Conservation (phyloP, 2,797 vertebrate genomes). For the Dermochelys coriacea region DNA sequence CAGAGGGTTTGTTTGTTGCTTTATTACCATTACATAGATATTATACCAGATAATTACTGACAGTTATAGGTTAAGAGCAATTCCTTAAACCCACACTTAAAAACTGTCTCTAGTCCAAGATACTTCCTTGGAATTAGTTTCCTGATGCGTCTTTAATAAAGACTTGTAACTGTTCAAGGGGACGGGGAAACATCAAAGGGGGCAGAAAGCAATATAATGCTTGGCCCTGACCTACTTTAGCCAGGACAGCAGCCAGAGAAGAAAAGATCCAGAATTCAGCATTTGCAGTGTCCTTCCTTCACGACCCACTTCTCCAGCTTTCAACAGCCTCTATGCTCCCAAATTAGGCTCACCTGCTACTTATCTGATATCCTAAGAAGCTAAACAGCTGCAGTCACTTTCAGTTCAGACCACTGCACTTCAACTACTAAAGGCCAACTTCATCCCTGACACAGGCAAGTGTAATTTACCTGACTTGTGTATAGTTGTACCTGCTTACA, state of each 20-base stretch:
- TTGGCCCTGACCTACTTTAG: neutral
- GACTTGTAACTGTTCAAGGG: neutral
- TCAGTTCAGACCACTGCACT: neutral
- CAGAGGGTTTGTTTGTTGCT: neutral
- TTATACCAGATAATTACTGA: slow-evolving; percentile 63
- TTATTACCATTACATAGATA: slow-evolving; percentile 29
- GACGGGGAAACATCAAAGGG: neutral
- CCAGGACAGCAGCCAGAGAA: neutral
- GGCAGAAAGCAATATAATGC: neutral
- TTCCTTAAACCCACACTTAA: slow-evolving; percentile 52
- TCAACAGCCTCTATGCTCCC: neutral
- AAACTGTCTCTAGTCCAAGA: slow-evolving; percentile 41
- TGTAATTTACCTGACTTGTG: neutral
- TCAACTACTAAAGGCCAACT: rapidly evolving
- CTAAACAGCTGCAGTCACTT: neutral
- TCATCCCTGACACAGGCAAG: rapidly evolving
- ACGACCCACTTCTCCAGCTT: rapidly evolving
- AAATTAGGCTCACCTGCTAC: rapidly evolving
- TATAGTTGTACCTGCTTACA: neutral
- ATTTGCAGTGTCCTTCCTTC: rapidly evolving
- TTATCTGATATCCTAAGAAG: rapidly evolving
- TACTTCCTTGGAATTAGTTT: neutral
- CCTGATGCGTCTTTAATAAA: neutral
- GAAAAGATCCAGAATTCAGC: neutral
- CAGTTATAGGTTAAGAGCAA: slow-evolving; percentile 67